Percentiles rank a stretch among this genome's conserved stretches.
phyloP scores from a whole-genome alignment of 2,888 invertebrate genomes.

The Phoronis australis region DNA sequence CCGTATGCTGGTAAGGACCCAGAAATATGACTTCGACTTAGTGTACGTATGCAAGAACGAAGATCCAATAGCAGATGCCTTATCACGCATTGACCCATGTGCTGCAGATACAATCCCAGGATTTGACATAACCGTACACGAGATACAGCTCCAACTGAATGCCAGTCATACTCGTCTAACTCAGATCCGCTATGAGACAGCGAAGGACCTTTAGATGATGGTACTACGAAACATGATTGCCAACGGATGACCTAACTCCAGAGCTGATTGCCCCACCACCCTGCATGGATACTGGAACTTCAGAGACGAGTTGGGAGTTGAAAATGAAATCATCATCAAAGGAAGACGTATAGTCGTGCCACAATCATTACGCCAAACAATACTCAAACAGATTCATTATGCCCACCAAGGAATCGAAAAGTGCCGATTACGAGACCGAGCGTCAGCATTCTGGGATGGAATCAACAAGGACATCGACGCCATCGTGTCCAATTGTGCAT shows the following conservation, averaged over 20 bases:
- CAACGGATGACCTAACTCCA: conserved; percentile 3
- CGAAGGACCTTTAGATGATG: neutral
- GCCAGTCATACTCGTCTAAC: conserved; percentile 1
- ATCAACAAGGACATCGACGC: neutral
- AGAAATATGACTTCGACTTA: too few species aligned
- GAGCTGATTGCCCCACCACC: conserved; percentile 1
- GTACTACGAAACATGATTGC: conserved; percentile 2
- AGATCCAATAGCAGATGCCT: too few species aligned
- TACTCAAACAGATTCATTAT: too few species aligned
- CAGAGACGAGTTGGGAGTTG: conserved; percentile 2
- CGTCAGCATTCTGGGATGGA: neutral
- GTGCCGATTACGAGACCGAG: neutral
- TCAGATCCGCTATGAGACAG: conserved; percentile 1
- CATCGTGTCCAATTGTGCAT: neutral
- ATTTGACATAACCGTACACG: neutral
- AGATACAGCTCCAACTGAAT: too few species aligned
- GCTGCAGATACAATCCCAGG: neutral
- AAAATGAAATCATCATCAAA: conserved; percentile 3
- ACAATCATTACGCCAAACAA: too few species aligned
- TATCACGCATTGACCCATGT: neutral
- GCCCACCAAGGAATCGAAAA: too few species aligned
- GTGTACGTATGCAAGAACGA: too few species aligned
- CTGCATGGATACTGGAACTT: conserved; percentile 5
- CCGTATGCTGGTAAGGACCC: too few species aligned
- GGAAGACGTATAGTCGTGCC: conserved; percentile 2